A percentile compares a stretch with the other conserved stretches of the same genome.
These are phyloP conservation scores for Hipparchia sbordonii DNA, from an alignment of 2,888 invertebrate species.

Conservation along the genomic window DNA sequence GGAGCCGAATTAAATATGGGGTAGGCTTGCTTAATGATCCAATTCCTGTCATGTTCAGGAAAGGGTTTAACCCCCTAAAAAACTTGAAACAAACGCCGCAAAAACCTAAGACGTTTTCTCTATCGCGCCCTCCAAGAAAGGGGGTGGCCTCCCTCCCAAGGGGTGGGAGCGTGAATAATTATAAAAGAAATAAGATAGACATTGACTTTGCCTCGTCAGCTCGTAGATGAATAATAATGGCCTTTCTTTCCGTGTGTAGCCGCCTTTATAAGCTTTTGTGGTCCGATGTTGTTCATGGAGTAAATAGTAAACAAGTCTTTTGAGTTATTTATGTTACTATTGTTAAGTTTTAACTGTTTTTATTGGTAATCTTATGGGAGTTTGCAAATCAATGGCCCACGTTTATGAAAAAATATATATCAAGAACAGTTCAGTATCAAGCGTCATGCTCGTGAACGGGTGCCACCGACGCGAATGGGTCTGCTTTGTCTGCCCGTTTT, in stretches of 20 bases:
- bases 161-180: conserved; percentile 78
- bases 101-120: conserved; percentile 81
- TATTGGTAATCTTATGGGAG: neutral
- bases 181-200: conserved; percentile 83
- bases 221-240: conserved; percentile 80
- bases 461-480: too few species aligned
- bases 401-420: too few species aligned
- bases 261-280: conserved; percentile 64
- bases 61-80: conserved; percentile 82
- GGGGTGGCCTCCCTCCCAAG: conserved; percentile 51
- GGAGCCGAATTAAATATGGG: conserved; percentile 73
- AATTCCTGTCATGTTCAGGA: conserved; percentile 83
- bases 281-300: conserved; percentile 57
- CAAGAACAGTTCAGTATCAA: too few species aligned
- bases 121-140: conserved; percentile 57
- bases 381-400: neutral
- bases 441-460: too few species aligned
- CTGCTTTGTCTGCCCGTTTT: too few species aligned
- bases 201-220: conserved; percentile 79
- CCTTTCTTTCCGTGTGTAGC: conserved; percentile 76
- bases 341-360: neutral
- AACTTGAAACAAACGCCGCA: conserved; percentile 83
- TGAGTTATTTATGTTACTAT: neutral
- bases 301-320: conserved; percentile 37
- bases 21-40: conserved; percentile 82